Evolutionary conservation across 1,140 invertebrate genomes (phyloP).

Genomic region (Zaprionus ornatus): DNA sequence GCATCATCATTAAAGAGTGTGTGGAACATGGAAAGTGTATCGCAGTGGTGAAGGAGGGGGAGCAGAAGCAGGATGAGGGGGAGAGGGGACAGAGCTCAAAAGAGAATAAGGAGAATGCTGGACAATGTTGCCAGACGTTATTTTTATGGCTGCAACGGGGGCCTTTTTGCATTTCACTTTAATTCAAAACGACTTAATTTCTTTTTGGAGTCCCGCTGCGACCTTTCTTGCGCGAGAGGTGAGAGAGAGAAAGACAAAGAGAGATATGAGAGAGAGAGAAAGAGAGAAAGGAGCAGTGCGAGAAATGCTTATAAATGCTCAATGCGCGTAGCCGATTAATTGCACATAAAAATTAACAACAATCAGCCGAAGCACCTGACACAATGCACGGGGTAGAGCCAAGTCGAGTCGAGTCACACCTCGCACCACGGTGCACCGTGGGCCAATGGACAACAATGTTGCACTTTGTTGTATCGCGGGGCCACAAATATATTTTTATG

Average conservation of each 20-base stretch:
- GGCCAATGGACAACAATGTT: constrained; percentile 53
- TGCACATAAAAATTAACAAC: constrained; percentile 81
- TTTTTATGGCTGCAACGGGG: constrained; percentile 47
- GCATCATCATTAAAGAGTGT: constrained; percentile 40
- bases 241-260: background rate
- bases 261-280: background rate
- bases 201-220: constrained; percentile 39
- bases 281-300: constrained; percentile 10
- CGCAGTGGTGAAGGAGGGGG: background rate
- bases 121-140: constrained; percentile 62
- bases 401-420: constrained; percentile 46
- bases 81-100: background rate
- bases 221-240: constrained; percentile 5
- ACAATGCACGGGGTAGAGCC: constrained; percentile 13
- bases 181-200: constrained; percentile 80
- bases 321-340: constrained; percentile 79
- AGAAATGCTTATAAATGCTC: constrained; percentile 81
- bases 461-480: constrained; percentile 62
- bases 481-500: constrained; percentile 69
- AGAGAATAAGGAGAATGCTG: background rate
- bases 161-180: constrained; percentile 76
- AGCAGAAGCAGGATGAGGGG: too few species aligned
- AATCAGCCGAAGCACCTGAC: constrained; percentile 58
- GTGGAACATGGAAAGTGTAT: constrained; percentile 1
- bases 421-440: constrained; percentile 34